Base-by-base conservation (phyloP, 2,113 vertebrate species). In the Pedetes capensis region DNA sequence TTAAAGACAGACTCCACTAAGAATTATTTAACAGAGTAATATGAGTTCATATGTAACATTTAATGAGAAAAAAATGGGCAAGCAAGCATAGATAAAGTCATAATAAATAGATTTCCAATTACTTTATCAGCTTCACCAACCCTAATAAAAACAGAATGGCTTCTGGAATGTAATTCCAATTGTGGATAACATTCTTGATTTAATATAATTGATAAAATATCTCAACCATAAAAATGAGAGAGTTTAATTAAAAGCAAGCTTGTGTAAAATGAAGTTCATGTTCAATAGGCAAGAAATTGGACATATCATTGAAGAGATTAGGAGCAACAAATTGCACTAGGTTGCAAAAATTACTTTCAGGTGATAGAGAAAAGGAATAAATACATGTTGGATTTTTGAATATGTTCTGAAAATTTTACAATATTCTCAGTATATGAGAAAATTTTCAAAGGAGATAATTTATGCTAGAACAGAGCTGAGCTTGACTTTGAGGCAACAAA, bases 131-230 rank as follows among this genome's bases (percentile, higher is more conserved):
- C 27, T 83, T 72, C 8, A 49, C 90, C n/a, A 66, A 27, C 51
- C 29, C 18, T 87, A 59, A 72, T 63, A 42, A 25, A 86, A 34
- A 90, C 47, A 49, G 66, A 91, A 76, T 53, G 23, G 49, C 66
- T 96, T 95, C 63, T 81, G 44, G 75, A 68, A 64, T 79, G 0
- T 83, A 76, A 96, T 96, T 97, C 92, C 29, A 68, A 68, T 87
- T 64, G 68, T 34, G 27, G 69, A 53, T 93, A 87, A 92, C 57
- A 93, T 49, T 86, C 39, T 53, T 89, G 37, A 85, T 93, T 78
- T 93, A 80, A 75, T 93, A 72, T 95, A 96, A 97, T 87, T 95
- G 80, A 91, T 97, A 94, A 96, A 97, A 55, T 66, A 96, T 87
- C 80, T 97, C 91, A 96, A 59, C 91, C 93, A 78, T 95, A 92